These are phyloP conservation scores for Mus spicilegus DNA, from an alignment of 2,113 vertebrate genomes.

Conservation along the genomic window DNA sequence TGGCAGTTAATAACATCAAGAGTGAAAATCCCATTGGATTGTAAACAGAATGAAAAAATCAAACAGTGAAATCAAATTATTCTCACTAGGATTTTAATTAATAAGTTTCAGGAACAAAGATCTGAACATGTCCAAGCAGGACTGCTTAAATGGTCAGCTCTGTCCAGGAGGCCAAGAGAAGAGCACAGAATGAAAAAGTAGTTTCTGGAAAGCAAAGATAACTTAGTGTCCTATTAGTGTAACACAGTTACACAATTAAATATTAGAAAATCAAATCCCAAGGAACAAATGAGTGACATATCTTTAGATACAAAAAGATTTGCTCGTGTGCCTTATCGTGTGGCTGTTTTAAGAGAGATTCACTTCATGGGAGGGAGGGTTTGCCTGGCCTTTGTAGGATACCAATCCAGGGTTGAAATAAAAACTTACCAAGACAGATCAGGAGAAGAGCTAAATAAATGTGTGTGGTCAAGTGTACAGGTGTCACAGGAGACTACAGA, in stretches of 20 bases:
- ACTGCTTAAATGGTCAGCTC: neutral
- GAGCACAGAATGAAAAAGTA: neutral
- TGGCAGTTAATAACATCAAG: constrained; percentile 48
- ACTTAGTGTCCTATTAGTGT: neutral
- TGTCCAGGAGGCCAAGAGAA: neutral
- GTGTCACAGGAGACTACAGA: neutral
- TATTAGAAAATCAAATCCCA: neutral
- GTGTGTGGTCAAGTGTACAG: neutral
- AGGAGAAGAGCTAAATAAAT: neutral
- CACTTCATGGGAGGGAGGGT: neutral
- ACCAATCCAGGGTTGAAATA: neutral
- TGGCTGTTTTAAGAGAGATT: neutral
- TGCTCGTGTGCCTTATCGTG: neutral
- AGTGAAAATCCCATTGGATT: constrained; percentile 18
- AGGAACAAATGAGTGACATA: neutral
- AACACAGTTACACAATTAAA: constrained; percentile 9
- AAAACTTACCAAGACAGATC: neutral
- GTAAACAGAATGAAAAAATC: constrained; percentile 66
- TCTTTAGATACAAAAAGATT: neutral
- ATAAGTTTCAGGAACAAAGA: constrained; percentile 36
- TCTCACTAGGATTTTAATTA: constrained; percentile 65
- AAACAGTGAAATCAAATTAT: constrained; percentile 46
- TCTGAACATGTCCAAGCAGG: neutral
- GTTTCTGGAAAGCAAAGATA: constrained; percentile 16
- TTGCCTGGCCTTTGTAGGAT: neutral